Conservation (phyloP, 2,888 invertebrate species). For the Patella caerulea region DNA sequence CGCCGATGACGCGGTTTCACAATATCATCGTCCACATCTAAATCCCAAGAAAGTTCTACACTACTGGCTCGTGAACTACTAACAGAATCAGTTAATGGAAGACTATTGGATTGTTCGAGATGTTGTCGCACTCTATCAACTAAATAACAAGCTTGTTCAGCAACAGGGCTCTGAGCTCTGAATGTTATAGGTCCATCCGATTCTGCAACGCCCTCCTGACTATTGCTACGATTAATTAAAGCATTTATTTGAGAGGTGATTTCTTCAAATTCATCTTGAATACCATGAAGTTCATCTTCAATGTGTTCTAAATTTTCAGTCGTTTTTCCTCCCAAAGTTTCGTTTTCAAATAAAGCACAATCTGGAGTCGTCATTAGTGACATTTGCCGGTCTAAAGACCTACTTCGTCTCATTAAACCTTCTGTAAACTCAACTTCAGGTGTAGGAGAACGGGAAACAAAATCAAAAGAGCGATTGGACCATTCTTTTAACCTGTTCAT, state of each 20-base stretch:
- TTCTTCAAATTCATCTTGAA: conserved; percentile 59
- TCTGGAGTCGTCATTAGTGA: conserved; percentile 46
- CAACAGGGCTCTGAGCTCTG: conserved; percentile 21
- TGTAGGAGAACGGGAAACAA: conserved; percentile 45
- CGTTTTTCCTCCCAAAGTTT: conserved; percentile 37
- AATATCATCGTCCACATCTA: conserved; percentile 39
- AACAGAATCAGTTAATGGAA: conserved; percentile 34
- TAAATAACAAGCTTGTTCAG: conserved; percentile 31
- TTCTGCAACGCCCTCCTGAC: conserved; percentile 8
- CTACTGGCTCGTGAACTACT: conserved; percentile 43
- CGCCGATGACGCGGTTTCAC: conserved; percentile 15
- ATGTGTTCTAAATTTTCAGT: conserved; percentile 48
- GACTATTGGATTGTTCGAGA: conserved; percentile 40
- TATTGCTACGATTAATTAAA: conserved; percentile 39
- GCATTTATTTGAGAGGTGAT: conserved; percentile 56
- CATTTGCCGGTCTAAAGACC: conserved; percentile 46
- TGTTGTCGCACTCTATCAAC: conserved; percentile 38
- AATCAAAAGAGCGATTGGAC: conserved; percentile 43
- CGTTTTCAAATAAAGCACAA: conserved; percentile 44
- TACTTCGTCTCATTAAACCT: conserved; percentile 39
- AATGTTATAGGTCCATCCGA: conserved; percentile 13
- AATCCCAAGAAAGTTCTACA: conserved; percentile 57
- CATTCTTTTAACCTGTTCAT: conserved; percentile 54
- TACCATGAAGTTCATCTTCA: conserved; percentile 56
- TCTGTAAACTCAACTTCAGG: conserved; percentile 41